Percentiles rank a stretch among this genome's conserved stretches.
These are phyloP conservation scores for Oryzias javanicus DNA, from an alignment of 2,113 vertebrate species.

Conservation along the genomic window DNA sequence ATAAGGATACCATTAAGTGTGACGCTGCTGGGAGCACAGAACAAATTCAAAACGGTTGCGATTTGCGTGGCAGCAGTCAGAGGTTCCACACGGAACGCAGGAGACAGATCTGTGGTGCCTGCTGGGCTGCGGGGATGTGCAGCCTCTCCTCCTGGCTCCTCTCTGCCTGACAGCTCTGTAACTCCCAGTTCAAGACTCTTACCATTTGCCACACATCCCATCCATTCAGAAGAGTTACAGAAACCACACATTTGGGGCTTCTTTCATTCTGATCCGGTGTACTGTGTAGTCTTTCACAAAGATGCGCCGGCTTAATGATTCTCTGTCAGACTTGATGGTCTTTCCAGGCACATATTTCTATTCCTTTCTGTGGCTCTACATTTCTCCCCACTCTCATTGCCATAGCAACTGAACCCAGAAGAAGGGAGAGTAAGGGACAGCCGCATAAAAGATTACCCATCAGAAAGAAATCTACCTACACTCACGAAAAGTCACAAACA, in stretches of 20 bases:
- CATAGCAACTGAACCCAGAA: constrained; percentile 78
- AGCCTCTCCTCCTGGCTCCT: constrained; percentile 30
- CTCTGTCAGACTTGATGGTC: constrained; percentile 57
- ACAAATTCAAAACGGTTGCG: constrained; percentile 54
- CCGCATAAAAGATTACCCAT: constrained; percentile 67
- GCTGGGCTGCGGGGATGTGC: constrained; percentile 27
- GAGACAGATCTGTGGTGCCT: constrained; percentile 34
- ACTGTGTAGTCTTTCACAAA: constrained; percentile 18
- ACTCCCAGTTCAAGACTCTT: constrained; percentile 18
- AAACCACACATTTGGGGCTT: neutral
- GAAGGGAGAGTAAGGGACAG: constrained; percentile 63
- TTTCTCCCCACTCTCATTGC: constrained; percentile 62
- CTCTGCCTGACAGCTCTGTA: constrained; percentile 26
- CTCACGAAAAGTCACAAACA: constrained; percentile 10
- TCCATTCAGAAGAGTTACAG: constrained; percentile 8
- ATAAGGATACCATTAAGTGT: constrained; percentile 42
- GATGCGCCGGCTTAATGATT: constrained; percentile 25
- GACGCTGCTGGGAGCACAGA: constrained; percentile 19
- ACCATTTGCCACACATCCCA: constrained; percentile 20
- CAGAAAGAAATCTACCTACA: constrained; percentile 53
- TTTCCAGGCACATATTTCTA: constrained; percentile 67
- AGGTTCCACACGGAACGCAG: constrained; percentile 25
- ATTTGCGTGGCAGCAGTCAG: constrained; percentile 53
- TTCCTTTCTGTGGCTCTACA: constrained; percentile 64
- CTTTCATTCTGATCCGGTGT: constrained; percentile 7